These are phyloP conservation scores for Porites lobata DNA, from an alignment of 92 coral and sea anemone species.

Conservation along the genomic window DNA sequence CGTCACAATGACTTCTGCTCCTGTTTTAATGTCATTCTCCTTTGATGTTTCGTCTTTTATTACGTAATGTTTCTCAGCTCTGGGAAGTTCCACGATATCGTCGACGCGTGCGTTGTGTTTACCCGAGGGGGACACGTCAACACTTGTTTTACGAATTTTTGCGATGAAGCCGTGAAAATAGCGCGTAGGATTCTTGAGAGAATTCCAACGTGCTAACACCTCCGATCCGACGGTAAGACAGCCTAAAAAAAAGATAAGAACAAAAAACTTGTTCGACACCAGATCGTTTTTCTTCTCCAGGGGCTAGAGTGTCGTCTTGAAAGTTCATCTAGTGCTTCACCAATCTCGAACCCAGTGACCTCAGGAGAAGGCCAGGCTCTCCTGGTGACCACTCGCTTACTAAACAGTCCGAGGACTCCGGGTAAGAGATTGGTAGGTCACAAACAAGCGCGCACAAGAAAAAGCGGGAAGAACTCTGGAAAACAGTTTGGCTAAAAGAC, in stretches of 20 bases:
- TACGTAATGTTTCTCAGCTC: constrained; percentile 20
- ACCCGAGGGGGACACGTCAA: constrained; percentile 62
- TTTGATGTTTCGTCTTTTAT: constrained; percentile 40
- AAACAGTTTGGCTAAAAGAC: no score
- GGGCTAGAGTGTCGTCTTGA: no score
- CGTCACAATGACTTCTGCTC: constrained; percentile 38
- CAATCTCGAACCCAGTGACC: no score
- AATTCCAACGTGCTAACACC: constrained; percentile 82
- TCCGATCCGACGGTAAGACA: constrained; percentile 76
- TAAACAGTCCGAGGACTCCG: no score
- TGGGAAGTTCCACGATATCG: constrained; percentile 27
- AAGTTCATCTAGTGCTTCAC: no score
- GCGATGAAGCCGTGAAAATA: constrained; percentile 74
- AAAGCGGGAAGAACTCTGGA: no score
- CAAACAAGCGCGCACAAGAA: no score
- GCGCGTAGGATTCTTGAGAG: constrained; percentile 29
- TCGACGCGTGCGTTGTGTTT: constrained; percentile 23
- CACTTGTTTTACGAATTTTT: constrained; percentile 53
- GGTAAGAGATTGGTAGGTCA: no score
- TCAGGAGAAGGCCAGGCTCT: no score
- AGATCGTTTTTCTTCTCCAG: no score
- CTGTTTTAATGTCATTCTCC: constrained; percentile 16
- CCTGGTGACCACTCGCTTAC: no score
- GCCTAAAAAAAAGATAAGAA: constrained; percentile 33
- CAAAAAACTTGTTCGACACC: neutral